Evolutionary conservation across 2,888 invertebrate species (phyloP).

Genomic region (Matsumyia berberina): DNA sequence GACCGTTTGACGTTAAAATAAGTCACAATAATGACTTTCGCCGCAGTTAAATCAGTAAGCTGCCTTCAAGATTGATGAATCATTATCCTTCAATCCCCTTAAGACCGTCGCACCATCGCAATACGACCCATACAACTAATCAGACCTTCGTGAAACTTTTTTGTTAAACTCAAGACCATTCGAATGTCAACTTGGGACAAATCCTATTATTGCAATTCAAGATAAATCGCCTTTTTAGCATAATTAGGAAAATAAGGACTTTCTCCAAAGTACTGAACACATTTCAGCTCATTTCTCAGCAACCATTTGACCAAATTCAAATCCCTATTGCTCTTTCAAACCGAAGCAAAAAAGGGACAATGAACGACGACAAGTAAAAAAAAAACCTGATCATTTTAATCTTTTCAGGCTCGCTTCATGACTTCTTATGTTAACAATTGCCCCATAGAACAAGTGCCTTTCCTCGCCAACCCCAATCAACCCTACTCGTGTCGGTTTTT

Average conservation of each 20-base stretch:
- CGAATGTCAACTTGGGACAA: constrained; percentile 9
- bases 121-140: background rate
- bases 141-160: background rate
- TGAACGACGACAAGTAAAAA: background rate
- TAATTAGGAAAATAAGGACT: constrained; percentile 30
- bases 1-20: no score
- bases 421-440: constrained; percentile 58
- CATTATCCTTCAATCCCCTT: background rate
- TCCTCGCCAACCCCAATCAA: background rate
- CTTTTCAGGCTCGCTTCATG: constrained; percentile 30
- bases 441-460: constrained; percentile 37
- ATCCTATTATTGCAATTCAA: constrained; percentile 26
- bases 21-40: no score
- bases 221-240: constrained; percentile 4
- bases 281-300: constrained; percentile 9
- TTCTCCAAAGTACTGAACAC: constrained; percentile 3
- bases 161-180: background rate
- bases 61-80: background rate
- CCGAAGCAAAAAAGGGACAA: background rate
- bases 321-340: constrained; percentile 39
- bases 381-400: constrained; percentile 27
- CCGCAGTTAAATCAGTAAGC: background rate
- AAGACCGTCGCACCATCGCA: background rate
- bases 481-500: background rate
- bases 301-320: constrained; percentile 20